phyloP scores from a whole-genome alignment of 1,140 invertebrate species.

The Meloidogyne exigua region DNA sequence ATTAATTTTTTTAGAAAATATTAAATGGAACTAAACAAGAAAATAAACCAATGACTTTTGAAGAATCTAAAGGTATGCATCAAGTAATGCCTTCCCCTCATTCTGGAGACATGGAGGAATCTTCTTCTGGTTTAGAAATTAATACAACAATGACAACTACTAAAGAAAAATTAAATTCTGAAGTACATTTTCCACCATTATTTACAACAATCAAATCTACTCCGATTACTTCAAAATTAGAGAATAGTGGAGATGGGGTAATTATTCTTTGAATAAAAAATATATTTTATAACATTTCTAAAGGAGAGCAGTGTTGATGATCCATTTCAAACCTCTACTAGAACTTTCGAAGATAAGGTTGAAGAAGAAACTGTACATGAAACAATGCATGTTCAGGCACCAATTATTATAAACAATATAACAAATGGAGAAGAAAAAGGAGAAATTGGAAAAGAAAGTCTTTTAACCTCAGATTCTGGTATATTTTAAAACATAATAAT shows the following conservation, averaged over 20 bases:
- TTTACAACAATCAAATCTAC: background rate
- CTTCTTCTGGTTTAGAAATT: background rate
- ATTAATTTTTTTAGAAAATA: background rate
- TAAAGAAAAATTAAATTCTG: background rate
- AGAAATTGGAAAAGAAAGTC: background rate
- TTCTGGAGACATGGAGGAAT: background rate
- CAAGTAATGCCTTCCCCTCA: background rate
- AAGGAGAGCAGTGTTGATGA: background rate
- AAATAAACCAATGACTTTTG: background rate
- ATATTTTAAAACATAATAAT: background rate
- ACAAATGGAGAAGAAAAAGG: background rate
- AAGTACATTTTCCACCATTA: background rate
- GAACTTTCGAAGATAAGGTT: background rate
- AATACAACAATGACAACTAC: background rate
- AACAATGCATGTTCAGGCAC: background rate
- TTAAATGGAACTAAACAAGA: background rate
- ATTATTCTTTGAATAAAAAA: background rate
- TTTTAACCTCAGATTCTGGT: background rate
- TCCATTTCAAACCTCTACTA: background rate
- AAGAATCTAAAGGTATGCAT: background rate
- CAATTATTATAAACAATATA: background rate
- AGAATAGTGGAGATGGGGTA: background rate
- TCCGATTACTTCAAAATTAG: background rate
- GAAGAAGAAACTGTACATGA: background rate
- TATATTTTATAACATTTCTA: background rate